Percentiles rank a stretch among this genome's conserved stretches.
Conservation (phyloP, 2,113 vertebrate species). For the Otus sunia region DNA sequence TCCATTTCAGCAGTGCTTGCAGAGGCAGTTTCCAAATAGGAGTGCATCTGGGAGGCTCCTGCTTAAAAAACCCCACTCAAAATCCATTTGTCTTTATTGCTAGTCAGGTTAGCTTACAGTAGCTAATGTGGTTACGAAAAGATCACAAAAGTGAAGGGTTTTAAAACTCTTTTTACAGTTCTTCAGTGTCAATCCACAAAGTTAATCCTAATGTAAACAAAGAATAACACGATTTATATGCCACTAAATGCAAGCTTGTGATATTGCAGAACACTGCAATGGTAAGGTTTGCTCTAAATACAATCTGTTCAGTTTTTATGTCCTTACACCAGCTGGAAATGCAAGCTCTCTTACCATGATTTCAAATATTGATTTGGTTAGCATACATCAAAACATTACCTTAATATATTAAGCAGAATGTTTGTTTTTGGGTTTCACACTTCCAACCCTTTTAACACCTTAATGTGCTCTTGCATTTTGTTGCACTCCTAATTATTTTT, state of each 20-base stretch:
- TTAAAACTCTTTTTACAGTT: conserved; percentile 62
- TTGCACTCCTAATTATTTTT: conserved; percentile 46
- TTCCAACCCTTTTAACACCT: conserved; percentile 57
- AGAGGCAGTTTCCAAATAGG: neutral
- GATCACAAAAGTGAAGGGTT: conserved; percentile 56
- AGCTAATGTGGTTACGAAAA: conserved; percentile 50
- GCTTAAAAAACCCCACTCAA: neutral
- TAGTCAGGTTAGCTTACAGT: conserved; percentile 30
- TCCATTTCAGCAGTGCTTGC: neutral
- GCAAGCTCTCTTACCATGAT: neutral
- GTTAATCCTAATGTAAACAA: conserved; percentile 71
- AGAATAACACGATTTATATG: conserved; percentile 47
- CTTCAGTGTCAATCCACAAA: conserved; percentile 59
- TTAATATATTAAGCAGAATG: conserved; percentile 31
- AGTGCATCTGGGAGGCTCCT: neutral
- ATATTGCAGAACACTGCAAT: neutral
- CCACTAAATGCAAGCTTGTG: conserved; percentile 55
- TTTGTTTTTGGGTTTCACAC: conserved; percentile 61
- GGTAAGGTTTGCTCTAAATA: conserved; percentile 21
- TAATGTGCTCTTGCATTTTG: conserved; percentile 24
- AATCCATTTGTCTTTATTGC: neutral
- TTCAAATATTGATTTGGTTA: conserved; percentile 39
- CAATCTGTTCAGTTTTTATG: neutral
- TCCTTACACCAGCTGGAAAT: conserved; percentile 49
- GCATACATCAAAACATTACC: conserved; percentile 40